A percentile compares a stretch with the other conserved stretches of the same genome.
These are phyloP conservation scores for Petrolisthes manimaculis DNA, from an alignment of 2,888 invertebrate species.

Conservation along the genomic window DNA sequence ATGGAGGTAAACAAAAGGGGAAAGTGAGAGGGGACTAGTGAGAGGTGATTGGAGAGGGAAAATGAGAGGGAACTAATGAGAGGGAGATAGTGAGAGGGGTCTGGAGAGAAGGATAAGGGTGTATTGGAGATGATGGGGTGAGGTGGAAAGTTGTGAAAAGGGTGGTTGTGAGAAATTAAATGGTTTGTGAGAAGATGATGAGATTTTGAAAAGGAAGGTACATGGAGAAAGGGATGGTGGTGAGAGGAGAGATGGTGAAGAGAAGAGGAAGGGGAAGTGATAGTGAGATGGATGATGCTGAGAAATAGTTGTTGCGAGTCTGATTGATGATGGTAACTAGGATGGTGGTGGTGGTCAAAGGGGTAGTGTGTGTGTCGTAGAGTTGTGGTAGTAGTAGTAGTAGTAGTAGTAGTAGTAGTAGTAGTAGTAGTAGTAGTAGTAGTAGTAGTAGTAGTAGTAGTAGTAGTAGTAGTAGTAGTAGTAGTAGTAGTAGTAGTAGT, in stretches of 20 bases:
- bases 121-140: neutral
- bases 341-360: neutral
- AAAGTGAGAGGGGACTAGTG: no score
- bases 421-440: no score
- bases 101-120: neutral
- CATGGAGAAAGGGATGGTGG: neutral
- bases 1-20: no score
- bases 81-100: constrained; percentile 15
- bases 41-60: constrained; percentile 4
- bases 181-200: no score
- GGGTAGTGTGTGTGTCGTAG: neutral
- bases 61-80: constrained; percentile 10
- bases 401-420: no score
- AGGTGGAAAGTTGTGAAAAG: neutral
- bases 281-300: constrained; percentile 23
- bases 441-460: no score
- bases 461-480: no score
- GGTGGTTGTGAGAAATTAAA: neutral
- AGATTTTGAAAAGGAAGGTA: neutral
- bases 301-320: constrained; percentile 19
- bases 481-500: no score
- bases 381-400: neutral
- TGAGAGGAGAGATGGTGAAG: constrained; percentile 14
- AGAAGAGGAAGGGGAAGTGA: constrained; percentile 21
- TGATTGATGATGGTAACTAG: neutral